phyloP scores from a whole-genome alignment of 2,113 vertebrate genomes.

The Crotophaga sulcirostris region DNA sequence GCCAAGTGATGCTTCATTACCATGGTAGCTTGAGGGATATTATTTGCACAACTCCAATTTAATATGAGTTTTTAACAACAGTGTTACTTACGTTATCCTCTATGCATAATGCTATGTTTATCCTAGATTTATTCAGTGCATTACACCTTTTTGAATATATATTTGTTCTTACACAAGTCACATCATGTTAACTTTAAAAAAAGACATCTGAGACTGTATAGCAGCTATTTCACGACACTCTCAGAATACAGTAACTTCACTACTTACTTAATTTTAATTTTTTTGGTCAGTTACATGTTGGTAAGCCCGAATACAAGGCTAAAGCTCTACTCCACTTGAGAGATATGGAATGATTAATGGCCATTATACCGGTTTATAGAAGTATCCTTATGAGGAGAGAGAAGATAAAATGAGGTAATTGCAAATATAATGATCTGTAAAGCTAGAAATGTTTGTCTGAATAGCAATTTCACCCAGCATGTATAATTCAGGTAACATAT shows the following conservation, averaged over 20 bases:
- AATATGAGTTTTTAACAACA: neutral
- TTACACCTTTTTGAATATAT: neutral
- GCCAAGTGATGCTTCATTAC: neutral
- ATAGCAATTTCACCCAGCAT: neutral
- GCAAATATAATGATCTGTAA: constrained; percentile 12
- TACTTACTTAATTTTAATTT: neutral
- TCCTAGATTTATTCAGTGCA: neutral
- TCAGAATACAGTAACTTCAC: neutral
- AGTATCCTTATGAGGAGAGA: neutral
- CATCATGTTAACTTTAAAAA: neutral
- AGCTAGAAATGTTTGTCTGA: constrained; percentile 24
- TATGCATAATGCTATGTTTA: neutral
- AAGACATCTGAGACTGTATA: neutral
- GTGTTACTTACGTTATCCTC: neutral
- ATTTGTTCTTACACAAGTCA: neutral
- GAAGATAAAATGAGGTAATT: constrained; percentile 23
- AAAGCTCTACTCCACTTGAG: neutral
- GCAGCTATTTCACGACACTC: neutral
- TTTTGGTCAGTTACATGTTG: neutral
- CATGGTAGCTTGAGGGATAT: neutral
- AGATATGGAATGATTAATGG: neutral
- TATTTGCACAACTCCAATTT: neutral
- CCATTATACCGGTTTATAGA: neutral
- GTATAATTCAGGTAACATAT: constrained; percentile 6
- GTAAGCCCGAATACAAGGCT: neutral